Conservation (phyloP, 2,797 vertebrate species). For the Philypnodon macrostomus region DNA sequence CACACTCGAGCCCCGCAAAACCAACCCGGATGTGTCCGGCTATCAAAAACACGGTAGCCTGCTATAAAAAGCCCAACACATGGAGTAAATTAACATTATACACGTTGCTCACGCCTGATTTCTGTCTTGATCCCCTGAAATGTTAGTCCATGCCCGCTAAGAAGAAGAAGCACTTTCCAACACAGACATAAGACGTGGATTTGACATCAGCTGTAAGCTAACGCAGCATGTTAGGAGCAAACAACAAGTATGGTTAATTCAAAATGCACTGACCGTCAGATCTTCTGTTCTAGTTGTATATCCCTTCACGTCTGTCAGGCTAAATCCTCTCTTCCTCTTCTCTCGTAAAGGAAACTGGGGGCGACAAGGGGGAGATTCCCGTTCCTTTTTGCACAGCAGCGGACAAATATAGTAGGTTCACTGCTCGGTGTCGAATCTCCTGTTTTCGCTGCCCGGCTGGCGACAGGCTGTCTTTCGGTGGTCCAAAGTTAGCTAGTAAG, state of each 20-base stretch:
- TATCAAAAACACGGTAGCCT: constrained; percentile 2
- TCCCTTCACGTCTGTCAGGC: constrained; percentile 4
- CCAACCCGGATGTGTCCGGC: constrained; percentile 9
- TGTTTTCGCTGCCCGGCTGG: neutral
- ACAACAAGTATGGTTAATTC: neutral
- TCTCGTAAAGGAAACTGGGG: constrained; percentile 5
- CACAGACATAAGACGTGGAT: neutral
- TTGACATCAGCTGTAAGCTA: neutral
- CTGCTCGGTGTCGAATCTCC: constrained; percentile 41
- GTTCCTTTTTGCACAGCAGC: constrained; percentile 28
- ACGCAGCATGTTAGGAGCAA: neutral
- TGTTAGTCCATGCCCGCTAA: neutral
- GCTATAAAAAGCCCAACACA: neutral
- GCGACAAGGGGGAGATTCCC: constrained; percentile 21
- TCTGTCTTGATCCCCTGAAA: neutral
- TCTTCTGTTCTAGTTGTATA: constrained; percentile 14
- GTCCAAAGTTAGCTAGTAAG: constrained; percentile 43
- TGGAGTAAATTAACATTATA: neutral
- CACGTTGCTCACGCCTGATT: neutral
- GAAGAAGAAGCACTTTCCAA: constrained; percentile 1
- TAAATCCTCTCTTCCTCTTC: constrained; percentile 24
- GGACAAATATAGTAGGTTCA: constrained; percentile 38
- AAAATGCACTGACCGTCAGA: constrained; percentile 43
- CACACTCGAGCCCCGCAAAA: neutral
- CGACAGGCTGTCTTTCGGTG: constrained; percentile 23